Base-by-base conservation (phyloP, 2,888 invertebrate species). In the Gortyna flavago region DNA sequence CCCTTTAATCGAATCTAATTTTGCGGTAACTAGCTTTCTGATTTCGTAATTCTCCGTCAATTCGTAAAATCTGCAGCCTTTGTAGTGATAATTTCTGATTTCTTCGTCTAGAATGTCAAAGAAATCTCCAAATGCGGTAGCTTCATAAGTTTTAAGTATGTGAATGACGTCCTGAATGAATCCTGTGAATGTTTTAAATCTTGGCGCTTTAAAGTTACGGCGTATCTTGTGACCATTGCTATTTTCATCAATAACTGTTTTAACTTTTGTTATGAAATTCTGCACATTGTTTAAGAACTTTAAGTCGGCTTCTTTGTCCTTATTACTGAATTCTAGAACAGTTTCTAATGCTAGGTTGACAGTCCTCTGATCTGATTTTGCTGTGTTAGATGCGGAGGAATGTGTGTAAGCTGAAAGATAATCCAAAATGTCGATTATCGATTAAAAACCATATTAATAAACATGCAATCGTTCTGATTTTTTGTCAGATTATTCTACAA, bases 1-100 rank as follows among this genome's bases (percentile, higher is more conserved):
- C 0, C 77, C 77, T 75, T 82, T 92, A 0, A 93, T 48, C 0
- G 77, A 3, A 7, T 89, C 80, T 13, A 95, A 75, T 80, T 89
- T 89, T 2, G 84, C 72, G 0, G 83, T 86, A 16, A 95, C 66
- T 13, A 85, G 82, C 21, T 85, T 85, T 73, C 92, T 89, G 0
- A 91, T 51, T 2, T 88, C 77, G 4, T 77, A 44, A 69, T 91
- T 89, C 29, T 89, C 77, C 0, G 88, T 65, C 21, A 93, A 41
- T 59, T 93, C 93, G 2, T 90, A 80, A 32, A 93, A 90, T 32
- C 89, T 90, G 35, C 91, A 91, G 3, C 91, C 92, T 70, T 83
- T 88, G 59, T 91, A 91, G n/a, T 93, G 88, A 57, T 90, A 90
- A 74, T 91, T 91, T n/a, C 88, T 88, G 0, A 93, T 59, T 90